Base-by-base conservation (phyloP, 1,140 invertebrate species). In the Cylas formicarius region DNA sequence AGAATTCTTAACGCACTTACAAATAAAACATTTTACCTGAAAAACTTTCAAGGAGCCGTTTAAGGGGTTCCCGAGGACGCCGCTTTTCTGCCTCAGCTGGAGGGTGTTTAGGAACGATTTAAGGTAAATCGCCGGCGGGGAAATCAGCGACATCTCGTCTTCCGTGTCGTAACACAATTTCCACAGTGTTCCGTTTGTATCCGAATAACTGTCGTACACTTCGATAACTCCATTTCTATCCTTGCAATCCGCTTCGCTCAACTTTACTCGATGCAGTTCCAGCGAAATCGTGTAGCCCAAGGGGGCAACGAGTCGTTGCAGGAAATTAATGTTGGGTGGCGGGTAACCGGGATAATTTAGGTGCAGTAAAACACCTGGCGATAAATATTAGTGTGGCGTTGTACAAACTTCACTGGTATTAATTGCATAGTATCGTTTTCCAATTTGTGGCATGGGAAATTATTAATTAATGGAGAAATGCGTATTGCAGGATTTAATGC, bases 151-250 rank as follows among this genome's bases (percentile, higher is more conserved):
- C 20, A 64, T 48, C 44, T 61, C 58, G 8, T 33, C 34, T n/a
- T 47, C 51, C 0, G 49, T 40, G 7, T 66, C 60, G 49, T 73
- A 67, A 49, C 80, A 82, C 2, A 83, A 65, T 3, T 70, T 69
- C 78, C 78, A 81, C 24, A 68, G 63, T 0, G 78, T 80, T 9
- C 79, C 79, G 61, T 81, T 81, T 35, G 66, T 65, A 44, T 79
- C 78, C 0, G 76, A 75, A 58, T 82, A 82, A 42, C 72, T 78
- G 60, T 83, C 80, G 41, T 67, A 70, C 9, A 78, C 71, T 65
- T 78, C 73, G n/a, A 79, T 67, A 42, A 68, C 59, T 0, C 70
- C 68, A 14, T 58, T 60, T 1, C 61, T 63, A 1, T 68, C 61
- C 34, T 63, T 67, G 11, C 68, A 68, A 8, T 59, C 39, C 8